These are phyloP conservation scores for Xyrauchen texanus DNA, from an alignment of 2,113 vertebrate species.

Conservation along the genomic window DNA sequence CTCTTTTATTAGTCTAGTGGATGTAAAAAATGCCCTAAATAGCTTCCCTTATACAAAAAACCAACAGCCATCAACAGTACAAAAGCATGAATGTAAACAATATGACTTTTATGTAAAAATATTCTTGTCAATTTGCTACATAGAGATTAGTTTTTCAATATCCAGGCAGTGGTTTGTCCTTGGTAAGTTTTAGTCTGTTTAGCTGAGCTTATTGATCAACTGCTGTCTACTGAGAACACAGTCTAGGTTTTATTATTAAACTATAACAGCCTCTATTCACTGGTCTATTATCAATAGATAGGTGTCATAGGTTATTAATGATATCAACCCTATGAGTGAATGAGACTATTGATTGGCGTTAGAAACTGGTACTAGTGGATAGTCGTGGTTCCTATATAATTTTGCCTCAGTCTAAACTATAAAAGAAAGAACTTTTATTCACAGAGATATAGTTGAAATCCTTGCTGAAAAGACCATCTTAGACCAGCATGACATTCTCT, in stretches of 20 bases:
- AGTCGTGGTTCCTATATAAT: constrained; percentile 30
- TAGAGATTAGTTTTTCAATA: background rate
- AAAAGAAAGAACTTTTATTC: constrained; percentile 8
- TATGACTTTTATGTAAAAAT: background rate
- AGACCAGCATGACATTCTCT: too few relatives aligned
- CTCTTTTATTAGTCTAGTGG: too few relatives aligned
- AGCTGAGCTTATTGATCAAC: constrained; percentile 73
- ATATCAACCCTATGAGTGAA: constrained; percentile 70
- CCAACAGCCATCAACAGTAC: too few relatives aligned
- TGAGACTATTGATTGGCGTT: constrained; percentile 75
- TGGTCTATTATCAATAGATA: constrained; percentile 75
- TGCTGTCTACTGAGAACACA: constrained; percentile 68
- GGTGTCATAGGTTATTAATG: constrained; percentile 78
- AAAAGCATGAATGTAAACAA: constrained; percentile 38
- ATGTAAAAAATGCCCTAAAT: too few relatives aligned
- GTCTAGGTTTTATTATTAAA: constrained; percentile 73
- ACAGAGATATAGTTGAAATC: background rate
- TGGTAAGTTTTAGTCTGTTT: constrained; percentile 71
- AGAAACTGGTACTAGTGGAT: constrained; percentile 60
- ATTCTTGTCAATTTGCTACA: background rate
- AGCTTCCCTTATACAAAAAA: too few relatives aligned
- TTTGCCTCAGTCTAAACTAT: constrained; percentile 30
- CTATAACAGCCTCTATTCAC: constrained; percentile 72
- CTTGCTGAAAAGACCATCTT: background rate
- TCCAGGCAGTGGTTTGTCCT: constrained; percentile 50